These are phyloP conservation scores for Cinclus mexicanus DNA, from an alignment of 2,113 vertebrate species.

Conservation along the genomic window DNA sequence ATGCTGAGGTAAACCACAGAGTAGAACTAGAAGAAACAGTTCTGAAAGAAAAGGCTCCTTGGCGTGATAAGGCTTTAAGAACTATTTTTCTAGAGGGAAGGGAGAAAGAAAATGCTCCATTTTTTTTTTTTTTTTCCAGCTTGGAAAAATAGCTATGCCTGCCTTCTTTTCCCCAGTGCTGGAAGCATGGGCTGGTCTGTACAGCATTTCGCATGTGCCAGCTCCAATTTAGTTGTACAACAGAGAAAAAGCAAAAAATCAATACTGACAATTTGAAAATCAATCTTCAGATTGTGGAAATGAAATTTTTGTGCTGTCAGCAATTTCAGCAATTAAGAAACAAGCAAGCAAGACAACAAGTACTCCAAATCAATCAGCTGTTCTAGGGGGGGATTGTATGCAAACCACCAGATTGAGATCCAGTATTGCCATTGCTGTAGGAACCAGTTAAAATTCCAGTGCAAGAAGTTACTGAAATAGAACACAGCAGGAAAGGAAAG, in stretches of 20 bases:
- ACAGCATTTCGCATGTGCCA: neutral
- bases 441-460: neutral
- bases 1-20: conserved; percentile 35
- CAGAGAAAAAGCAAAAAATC: neutral
- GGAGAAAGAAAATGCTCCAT: neutral
- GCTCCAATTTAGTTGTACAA: neutral
- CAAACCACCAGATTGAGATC: too few species aligned
- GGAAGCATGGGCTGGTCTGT: neutral
- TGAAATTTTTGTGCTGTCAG: too few species aligned
- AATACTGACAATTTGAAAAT: neutral
- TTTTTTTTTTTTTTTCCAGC: neutral
- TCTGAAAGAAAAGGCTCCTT: neutral
- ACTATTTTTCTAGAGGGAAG: neutral
- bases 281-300: neutral
- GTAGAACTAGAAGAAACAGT: neutral
- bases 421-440: neutral
- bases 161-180: neutral
- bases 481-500: fast-evolving
- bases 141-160: neutral
- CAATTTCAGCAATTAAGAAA: neutral
- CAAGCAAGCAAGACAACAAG: neutral
- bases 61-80: conserved; percentile 27
- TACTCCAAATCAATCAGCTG: neutral
- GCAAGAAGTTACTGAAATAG: neutral
- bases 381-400: neutral